Evolutionary conservation across 92 coral and sea anemone genomes (phyloP).

Genomic region (Scolanthus callimorphus): DNA sequence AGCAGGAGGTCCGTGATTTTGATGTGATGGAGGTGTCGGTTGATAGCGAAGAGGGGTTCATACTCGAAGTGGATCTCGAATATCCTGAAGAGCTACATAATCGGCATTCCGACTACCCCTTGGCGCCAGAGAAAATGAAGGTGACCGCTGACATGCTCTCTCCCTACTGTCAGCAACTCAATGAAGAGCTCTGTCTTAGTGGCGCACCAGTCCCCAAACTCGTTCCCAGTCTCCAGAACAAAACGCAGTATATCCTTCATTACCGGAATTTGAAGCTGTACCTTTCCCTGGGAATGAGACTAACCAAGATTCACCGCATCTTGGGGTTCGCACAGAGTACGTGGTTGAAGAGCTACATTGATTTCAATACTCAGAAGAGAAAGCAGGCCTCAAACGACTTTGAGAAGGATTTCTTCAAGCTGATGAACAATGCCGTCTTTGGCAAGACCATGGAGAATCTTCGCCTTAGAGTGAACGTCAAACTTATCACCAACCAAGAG

Average conservation of each 20-base stretch:
- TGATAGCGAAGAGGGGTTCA: too few species aligned
- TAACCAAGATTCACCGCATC: conserved; percentile 12
- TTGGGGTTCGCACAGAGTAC: conserved; percentile 6
- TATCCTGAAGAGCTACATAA: conserved; percentile 14
- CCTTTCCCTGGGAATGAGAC: conserved; percentile 19
- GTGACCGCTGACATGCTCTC: not conserved
- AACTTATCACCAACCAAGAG: conserved; percentile 5
- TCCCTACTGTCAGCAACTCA: too few species aligned
- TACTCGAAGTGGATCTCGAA: too few species aligned
- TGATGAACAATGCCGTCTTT: too few species aligned
- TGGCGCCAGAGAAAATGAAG: conserved; percentile 1
- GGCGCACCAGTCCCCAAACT: conserved; percentile 15
- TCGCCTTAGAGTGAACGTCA: too few species aligned
- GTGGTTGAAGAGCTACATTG: conserved; percentile 17
- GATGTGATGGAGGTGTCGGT: conserved; percentile 13
- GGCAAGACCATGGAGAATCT: conserved; percentile 26
- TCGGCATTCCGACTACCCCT: conserved; percentile 2
- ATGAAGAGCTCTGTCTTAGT: too few species aligned
- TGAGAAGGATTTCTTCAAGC: too few species aligned
- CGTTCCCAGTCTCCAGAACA: conserved; percentile 36
- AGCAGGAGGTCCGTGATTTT: conserved; percentile 7
- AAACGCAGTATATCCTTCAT: too few species aligned
- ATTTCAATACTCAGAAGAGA: conserved; percentile 2
- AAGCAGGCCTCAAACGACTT: conserved; percentile 17
- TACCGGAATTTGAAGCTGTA: conserved; percentile 19